Base-by-base conservation (phyloP, 1,140 invertebrate genomes). In the Wiebesia pumilae region DNA sequence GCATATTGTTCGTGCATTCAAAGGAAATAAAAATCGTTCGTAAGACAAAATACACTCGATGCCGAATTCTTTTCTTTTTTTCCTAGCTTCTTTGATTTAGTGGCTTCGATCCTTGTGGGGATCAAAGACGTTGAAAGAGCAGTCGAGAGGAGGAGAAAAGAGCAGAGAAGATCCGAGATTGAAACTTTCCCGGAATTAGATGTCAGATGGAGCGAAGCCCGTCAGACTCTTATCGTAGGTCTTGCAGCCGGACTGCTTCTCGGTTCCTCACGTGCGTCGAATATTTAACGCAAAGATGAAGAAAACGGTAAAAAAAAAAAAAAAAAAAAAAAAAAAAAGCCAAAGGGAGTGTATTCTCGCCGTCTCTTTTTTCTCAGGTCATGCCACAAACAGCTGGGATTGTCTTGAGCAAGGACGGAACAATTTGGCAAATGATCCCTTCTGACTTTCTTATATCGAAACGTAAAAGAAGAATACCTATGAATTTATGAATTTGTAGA, bases 151-250 rank as follows among this genome's bases (percentile, higher is more conserved):
- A 67, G 35, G 51, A 47, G 6, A 65, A 58, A 38, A 67, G 47
- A 43, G 75, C 27, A 85, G 77, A 80, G 84, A 88, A 88, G 88
- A 88, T 88, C 85, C 86, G 88, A 91, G 92, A 91, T 92, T 92
- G 91, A 92, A 92, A 92, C 90, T 91, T 91, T 92, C 88, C 85
- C 88, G 90, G 90, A 91, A 92, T 92, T 91, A 91, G 90, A 91
- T 92, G 91, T 91, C 91, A 91, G 89, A 91, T 91, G 90, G 89
- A 90, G 89, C 87, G 30, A 78, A 30, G 85, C 88, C 87, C 90
- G 89, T 88, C 87, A 88, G 86, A 90, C 88, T 89, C 90, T 91
- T 92, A 92, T 92, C 90, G 89, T 89, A 89, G 88, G 89, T 89
- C 89, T 88, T 88, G 88, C 90, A 91, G 88, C 30, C 71, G 77